phyloP scores from a whole-genome alignment of 2,797 vertebrate genomes.

The Anguilla pacifica region DNA sequence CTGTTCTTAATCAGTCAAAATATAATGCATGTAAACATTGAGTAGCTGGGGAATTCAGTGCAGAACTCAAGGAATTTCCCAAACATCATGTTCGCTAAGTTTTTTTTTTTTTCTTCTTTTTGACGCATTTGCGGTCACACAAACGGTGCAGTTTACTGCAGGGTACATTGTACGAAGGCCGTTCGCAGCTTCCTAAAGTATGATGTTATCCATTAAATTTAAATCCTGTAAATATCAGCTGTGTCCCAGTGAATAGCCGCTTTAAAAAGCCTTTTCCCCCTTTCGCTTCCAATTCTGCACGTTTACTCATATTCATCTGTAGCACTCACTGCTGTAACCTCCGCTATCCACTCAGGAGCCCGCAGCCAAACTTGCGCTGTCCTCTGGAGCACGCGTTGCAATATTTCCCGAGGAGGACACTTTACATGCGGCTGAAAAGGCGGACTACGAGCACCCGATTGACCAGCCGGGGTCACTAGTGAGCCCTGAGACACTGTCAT shows the following conservation, averaged over 20 bases:
- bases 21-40: not conserved
- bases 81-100: not conserved
- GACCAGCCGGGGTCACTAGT: no score
- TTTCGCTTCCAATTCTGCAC: no score
- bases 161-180: not conserved
- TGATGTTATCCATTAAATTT: not conserved
- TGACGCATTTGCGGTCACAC: not conserved
- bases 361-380: no score
- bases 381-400: no score
- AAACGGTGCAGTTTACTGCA: not conserved
- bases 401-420: no score
- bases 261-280: no score
- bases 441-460: no score
- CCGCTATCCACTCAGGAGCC: no score
- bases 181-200: not conserved
- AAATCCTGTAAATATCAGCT: not conserved
- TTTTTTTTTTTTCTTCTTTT: not conserved
- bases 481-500: no score
- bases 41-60: not conserved
- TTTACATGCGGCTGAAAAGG: no score
- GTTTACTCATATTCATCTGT: no score
- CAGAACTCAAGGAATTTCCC: not conserved
- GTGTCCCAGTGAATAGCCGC: not conserved
- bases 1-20: not conserved
- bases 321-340: no score